A percentile compares a stretch with the other conserved stretches of the same genome.
These are phyloP conservation scores for Teleiodes luculella DNA, from an alignment of 2,888 invertebrate genomes.

Conservation along the genomic window DNA sequence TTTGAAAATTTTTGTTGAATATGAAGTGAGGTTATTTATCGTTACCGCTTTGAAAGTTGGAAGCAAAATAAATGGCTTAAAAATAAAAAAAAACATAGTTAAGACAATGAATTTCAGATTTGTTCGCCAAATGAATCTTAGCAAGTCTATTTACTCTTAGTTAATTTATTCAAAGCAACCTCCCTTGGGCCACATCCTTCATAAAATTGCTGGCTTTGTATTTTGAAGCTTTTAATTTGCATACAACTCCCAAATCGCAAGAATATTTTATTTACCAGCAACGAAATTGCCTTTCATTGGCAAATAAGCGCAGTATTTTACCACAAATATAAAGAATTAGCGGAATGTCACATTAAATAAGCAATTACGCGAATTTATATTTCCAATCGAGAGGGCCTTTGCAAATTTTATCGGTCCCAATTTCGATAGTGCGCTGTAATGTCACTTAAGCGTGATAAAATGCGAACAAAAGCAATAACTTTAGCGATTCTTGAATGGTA, in stretches of 20 bases:
- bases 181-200: constrained; percentile 4
- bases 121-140: neutral
- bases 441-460: constrained; percentile 59
- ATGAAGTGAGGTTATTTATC: constrained; percentile 1
- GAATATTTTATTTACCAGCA: neutral
- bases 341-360: constrained; percentile 51
- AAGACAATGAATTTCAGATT: constrained; percentile 6
- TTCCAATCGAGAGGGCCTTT: constrained; percentile 43
- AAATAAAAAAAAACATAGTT: neutral
- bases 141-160: neutral
- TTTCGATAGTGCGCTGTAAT: constrained; percentile 65
- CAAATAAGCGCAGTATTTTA: constrained; percentile 24
- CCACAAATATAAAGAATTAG: constrained; percentile 34
- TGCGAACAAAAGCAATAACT: constrained; percentile 59
- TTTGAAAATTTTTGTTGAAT: constrained; percentile 1
- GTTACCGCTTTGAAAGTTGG: neutral
- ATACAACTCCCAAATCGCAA: neutral
- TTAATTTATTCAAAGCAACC: neutral
- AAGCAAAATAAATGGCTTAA: neutral
- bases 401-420: constrained; percentile 68
- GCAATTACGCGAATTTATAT: constrained; percentile 71
- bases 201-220: constrained; percentile 22
- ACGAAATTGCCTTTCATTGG: constrained; percentile 23
- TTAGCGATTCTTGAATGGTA: constrained; percentile 44
- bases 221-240: constrained; percentile 6